Percentiles rank a stretch among this genome's conserved stretches.
Conservation (phyloP, 1,140 invertebrate species). For the Tenebrio molitor region DNA sequence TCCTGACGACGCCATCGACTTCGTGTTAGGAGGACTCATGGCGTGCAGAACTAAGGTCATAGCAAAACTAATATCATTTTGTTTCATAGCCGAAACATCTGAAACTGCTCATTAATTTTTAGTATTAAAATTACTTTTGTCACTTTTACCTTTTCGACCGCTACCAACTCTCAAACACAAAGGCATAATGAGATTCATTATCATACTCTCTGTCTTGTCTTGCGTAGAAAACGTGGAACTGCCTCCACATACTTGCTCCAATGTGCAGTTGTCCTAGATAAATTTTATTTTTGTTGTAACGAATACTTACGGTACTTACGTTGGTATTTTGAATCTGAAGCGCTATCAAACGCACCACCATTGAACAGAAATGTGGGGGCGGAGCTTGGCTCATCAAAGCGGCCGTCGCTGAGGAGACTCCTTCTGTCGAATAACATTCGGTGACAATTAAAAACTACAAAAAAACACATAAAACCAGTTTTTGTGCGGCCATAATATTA, state of each 20-base stretch:
- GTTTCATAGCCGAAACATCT: conserved; percentile 91
- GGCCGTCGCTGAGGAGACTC: conserved; percentile 81
- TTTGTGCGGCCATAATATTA: conserved; percentile 8
- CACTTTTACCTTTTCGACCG: conserved; percentile 77
- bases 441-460: conserved; percentile 85
- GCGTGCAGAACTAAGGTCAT: conserved; percentile 91
- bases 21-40: conserved; percentile 82
- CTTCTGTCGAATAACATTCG: conserved; percentile 74
- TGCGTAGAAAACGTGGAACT: conserved; percentile 88
- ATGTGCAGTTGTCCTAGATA: conserved; percentile 86
- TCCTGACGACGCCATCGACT: conserved; percentile 72
- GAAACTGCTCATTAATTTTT: conserved; percentile 54
- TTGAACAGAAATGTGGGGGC: conserved; percentile 95
- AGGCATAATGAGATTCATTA: conserved; percentile 97
- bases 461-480: conserved; percentile 35
- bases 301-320: conserved; percentile 67
- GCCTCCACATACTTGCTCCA: conserved; percentile 95
- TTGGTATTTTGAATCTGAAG: conserved; percentile 93
- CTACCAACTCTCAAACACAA: conserved; percentile 94
- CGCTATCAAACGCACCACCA: conserved; percentile 92
- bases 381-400: conserved; percentile 90
- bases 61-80: conserved; percentile 91
- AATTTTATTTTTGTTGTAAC: conserved; percentile 51
- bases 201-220: conserved; percentile 94
- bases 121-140: conserved; percentile 22